Evolutionary conservation across 2,113 vertebrate species (phyloP).

Genomic region (Leptodactylus fuscus): DNA sequence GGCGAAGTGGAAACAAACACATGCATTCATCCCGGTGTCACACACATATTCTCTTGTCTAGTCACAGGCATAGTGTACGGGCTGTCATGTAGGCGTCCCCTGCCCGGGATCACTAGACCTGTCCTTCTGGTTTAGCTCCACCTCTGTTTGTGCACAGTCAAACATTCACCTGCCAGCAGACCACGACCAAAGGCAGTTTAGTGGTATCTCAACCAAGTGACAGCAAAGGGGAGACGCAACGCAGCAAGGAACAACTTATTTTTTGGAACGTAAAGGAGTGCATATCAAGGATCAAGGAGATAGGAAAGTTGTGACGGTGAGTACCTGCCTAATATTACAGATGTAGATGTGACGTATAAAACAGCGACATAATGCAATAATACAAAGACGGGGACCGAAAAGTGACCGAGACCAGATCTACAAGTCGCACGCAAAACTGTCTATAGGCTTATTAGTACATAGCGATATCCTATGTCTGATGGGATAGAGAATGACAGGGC

Average conservation of each 20-base stretch:
- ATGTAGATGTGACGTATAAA: neutral
- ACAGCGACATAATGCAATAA: neutral
- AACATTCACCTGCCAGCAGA: conserved; percentile 49
- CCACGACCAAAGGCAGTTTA: neutral
- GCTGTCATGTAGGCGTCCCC: conserved; percentile 29
- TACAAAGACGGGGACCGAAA: neutral
- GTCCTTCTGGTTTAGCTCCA: conserved; percentile 59
- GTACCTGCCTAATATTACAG: neutral
- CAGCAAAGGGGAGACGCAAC: conserved; percentile 15
- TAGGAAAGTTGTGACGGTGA: conserved; percentile 28
- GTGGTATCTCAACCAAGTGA: conserved; percentile 39
- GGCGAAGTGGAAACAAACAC: conserved; percentile 24
- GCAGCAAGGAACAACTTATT: neutral
- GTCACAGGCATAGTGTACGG: conserved; percentile 12
- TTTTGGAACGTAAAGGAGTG: conserved; percentile 40
- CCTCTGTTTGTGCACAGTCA: conserved; percentile 34
- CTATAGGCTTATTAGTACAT: neutral
- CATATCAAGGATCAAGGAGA: neutral
- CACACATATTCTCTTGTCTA: conserved; percentile 18
- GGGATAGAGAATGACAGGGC: neutral
- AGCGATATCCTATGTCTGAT: neutral
- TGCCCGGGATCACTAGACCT: conserved; percentile 48
- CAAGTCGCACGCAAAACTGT: neutral
- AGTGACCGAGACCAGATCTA: neutral
- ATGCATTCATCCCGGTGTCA: neutral